Percentiles rank a stretch among this genome's conserved stretches.
These are phyloP conservation scores for Sycobia sp. DNA, from an alignment of 1,140 invertebrate genomes.

Conservation along the genomic window DNA sequence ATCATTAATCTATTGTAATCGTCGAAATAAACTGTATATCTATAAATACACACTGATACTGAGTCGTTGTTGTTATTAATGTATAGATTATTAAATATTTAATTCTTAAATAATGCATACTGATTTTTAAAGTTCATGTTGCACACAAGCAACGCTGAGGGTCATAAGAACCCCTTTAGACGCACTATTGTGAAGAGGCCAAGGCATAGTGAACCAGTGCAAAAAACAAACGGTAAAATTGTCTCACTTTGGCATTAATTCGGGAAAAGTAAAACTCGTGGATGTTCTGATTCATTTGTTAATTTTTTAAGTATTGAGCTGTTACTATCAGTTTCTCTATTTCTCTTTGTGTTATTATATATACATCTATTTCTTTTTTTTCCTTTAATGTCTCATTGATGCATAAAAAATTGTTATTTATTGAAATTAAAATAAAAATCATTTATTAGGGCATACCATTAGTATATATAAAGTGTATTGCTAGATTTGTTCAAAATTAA, in stretches of 20 bases:
- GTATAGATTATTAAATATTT: constrained; percentile 12
- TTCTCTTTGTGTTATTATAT: background rate
- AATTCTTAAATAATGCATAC: constrained; percentile 22
- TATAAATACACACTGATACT: background rate
- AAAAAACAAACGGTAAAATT: constrained; percentile 37
- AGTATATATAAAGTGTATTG: constrained; percentile 1
- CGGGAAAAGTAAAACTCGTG: constrained; percentile 36
- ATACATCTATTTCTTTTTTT: background rate
- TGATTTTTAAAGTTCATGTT: constrained; percentile 36
- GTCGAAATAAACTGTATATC: too few species aligned
- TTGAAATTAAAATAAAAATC: background rate
- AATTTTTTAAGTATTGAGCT: too few species aligned
- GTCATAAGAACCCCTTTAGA: constrained; percentile 37
- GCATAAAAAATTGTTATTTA: background rate
- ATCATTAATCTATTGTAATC: too few species aligned
- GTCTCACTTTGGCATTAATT: constrained; percentile 9
- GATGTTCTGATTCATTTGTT: constrained; percentile 24
- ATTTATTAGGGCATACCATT: constrained; percentile 15
- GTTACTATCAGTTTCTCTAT: too few species aligned
- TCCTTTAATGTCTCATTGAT: constrained; percentile 11
- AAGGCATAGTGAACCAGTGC: constrained; percentile 33
- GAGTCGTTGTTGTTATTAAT: constrained; percentile 5
- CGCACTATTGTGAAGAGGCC: constrained; percentile 36
- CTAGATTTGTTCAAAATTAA: constrained; percentile 5
- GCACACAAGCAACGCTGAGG: constrained; percentile 35